phyloP scores from a whole-genome alignment of 2,113 vertebrate genomes.

The Ailuropoda melanoleuca region DNA sequence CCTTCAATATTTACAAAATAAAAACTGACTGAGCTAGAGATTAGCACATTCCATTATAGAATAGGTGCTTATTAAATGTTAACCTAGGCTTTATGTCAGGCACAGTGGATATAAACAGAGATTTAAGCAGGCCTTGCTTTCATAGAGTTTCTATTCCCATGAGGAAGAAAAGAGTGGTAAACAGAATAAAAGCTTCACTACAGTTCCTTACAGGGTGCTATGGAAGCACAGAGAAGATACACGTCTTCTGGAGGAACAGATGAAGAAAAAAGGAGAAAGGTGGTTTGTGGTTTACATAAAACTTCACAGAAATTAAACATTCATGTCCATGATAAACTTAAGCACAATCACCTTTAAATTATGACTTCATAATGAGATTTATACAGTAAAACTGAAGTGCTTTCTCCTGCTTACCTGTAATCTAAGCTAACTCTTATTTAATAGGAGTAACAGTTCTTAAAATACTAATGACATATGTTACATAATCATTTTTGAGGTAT shows the following conservation, averaged over 20 bases:
- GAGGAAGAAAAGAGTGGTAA: not conserved
- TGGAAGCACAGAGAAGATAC: not conserved
- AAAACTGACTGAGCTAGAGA: not conserved
- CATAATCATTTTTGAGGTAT: not conserved
- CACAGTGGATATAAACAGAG: not conserved
- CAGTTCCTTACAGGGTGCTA: not conserved
- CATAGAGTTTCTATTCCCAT: not conserved
- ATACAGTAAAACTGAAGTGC: not conserved
- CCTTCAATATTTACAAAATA: slow-evolving; percentile 2
- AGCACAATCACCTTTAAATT: not conserved
- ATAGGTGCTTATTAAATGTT: not conserved
- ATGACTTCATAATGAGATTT: not conserved
- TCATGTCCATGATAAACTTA: not conserved
- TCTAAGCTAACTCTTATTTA: not conserved
- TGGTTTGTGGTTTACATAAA: not conserved
- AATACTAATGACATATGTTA: not conserved
- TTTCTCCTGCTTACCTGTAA: not conserved
- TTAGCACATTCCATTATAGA: not conserved
- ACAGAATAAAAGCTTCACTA: not conserved
- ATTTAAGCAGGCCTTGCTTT: not conserved
- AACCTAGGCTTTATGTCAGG: not conserved
- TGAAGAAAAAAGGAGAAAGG: not conserved
- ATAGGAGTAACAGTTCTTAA: not conserved
- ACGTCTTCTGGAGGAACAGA: not conserved
- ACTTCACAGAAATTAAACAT: not conserved